phyloP scores from a whole-genome alignment of 1,140 invertebrate species.

The Pogonus chalceus region DNA sequence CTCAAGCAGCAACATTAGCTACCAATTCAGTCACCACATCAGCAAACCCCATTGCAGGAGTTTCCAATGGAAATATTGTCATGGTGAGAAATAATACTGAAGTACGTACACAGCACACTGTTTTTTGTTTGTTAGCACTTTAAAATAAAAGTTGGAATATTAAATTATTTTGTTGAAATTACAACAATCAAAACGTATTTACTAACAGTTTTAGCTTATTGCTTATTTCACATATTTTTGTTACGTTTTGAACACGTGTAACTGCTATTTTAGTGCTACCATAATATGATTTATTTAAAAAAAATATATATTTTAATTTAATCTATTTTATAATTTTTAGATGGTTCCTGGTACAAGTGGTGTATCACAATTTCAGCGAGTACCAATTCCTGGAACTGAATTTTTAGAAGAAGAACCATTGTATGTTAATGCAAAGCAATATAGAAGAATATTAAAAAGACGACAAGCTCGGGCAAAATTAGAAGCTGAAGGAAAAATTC shows the following conservation, averaged over 20 bases:
- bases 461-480: constrained; percentile 83
- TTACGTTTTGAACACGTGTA: neutral
- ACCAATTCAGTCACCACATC: constrained; percentile 29
- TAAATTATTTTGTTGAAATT: constrained; percentile 11
- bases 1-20: constrained; percentile 23
- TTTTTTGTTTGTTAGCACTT: constrained; percentile 24
- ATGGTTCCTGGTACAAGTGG: constrained; percentile 52
- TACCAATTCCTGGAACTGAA: constrained; percentile 55
- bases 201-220: neutral
- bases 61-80: constrained; percentile 50
- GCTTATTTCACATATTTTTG: neutral
- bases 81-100: constrained; percentile 48
- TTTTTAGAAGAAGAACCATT: constrained; percentile 85
- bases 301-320: constrained; percentile 7
- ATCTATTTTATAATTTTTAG: constrained; percentile 31
- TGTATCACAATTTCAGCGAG: constrained; percentile 48
- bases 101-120: constrained; percentile 21
- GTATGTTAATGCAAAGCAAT: constrained; percentile 99
- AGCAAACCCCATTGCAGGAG: constrained; percentile 8
- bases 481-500: constrained; percentile 88
- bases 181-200: constrained; percentile 14
- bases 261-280: constrained; percentile 5
- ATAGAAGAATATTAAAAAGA: constrained; percentile 83
- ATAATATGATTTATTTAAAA: constrained; percentile 2
- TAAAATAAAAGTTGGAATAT: constrained; percentile 21